Conservation (phyloP, 2,113 vertebrate species). For the Pygoscelis adeliae region DNA sequence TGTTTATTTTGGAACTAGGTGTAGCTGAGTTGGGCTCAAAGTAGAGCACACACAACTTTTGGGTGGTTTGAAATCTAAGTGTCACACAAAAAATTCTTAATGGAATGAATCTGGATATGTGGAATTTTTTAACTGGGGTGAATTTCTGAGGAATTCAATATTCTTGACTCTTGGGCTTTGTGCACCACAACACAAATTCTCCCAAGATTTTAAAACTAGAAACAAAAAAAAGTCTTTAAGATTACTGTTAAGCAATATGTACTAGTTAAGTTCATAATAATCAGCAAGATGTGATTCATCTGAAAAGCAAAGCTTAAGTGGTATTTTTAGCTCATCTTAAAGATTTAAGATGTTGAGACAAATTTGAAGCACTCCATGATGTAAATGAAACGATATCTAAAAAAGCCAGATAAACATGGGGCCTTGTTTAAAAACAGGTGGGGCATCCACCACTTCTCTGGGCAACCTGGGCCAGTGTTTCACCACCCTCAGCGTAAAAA, state of each 20-base stretch:
- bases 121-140: neutral
- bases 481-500: neutral
- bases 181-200: neutral
- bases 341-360: neutral
- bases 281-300: neutral
- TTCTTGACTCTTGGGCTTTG: neutral
- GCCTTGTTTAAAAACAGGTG: neutral
- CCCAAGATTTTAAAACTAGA: neutral
- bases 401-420: neutral
- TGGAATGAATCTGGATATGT: neutral
- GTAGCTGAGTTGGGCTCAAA: neutral
- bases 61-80: neutral
- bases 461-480: neutral
- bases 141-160: neutral
- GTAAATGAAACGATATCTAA: neutral
- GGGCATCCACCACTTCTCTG: neutral
- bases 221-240: neutral
- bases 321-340: neutral
- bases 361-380: fast-evolving
- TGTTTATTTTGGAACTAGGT: neutral
- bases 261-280: neutral
- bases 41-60: neutral
- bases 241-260: neutral
- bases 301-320: neutral
- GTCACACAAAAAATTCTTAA: neutral